These are phyloP conservation scores for Riparia riparia DNA, from an alignment of 2,113 vertebrate species.

Conservation along the genomic window DNA sequence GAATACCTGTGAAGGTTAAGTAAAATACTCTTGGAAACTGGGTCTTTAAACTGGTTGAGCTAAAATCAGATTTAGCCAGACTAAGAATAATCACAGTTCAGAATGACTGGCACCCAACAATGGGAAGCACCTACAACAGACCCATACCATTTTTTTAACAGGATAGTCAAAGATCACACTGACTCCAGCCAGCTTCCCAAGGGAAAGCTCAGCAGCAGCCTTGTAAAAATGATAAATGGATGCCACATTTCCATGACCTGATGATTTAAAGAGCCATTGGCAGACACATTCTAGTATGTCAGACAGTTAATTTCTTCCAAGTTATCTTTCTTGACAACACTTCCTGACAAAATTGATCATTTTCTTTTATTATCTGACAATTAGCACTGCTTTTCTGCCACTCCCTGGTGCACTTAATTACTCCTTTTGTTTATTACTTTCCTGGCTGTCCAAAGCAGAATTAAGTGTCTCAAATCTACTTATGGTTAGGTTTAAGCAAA, in stretches of 20 bases:
- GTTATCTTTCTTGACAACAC: slow-evolving; percentile 73
- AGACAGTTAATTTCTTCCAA: slow-evolving; percentile 72
- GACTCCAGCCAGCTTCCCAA: background rate
- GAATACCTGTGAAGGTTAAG: background rate
- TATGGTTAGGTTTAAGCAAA: background rate
- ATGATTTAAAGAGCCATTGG: slow-evolving; percentile 67
- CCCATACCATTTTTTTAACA: background rate
- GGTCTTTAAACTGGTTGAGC: background rate
- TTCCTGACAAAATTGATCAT: slow-evolving; percentile 68
- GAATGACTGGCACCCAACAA: background rate
- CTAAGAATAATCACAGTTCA: background rate
- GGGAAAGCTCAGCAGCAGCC: slow-evolving; percentile 21
- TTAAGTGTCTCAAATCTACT: background rate
- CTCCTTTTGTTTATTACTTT: background rate
- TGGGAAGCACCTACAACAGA: background rate
- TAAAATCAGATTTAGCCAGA: background rate
- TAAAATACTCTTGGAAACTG: background rate
- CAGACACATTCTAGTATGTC: slow-evolving; percentile 61
- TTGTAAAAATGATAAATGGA: slow-evolving; percentile 66
- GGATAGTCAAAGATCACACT: background rate
- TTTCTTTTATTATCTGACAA: slow-evolving; percentile 69
- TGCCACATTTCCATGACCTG: slow-evolving; percentile 45
- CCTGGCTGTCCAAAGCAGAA: background rate
- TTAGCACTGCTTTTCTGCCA: slow-evolving; percentile 40
- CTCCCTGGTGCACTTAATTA: background rate